Evolutionary conservation across 2,888 invertebrate species (phyloP).

Genomic region (Fragum fragum): DNA sequence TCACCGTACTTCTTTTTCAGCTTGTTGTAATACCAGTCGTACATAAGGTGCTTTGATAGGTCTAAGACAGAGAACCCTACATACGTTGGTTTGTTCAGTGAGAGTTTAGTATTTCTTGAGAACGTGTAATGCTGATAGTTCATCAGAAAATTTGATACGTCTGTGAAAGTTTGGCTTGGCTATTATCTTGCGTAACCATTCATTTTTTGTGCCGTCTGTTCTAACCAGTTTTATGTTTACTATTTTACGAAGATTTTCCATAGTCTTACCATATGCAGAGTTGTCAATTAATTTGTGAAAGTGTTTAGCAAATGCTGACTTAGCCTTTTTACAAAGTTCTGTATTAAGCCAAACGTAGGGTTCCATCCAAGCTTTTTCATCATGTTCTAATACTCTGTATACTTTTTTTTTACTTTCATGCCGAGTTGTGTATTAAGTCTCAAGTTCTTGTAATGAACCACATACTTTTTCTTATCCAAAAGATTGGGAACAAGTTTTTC

Average conservation of each 20-base stretch:
- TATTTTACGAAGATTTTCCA: slow-evolving; percentile 49
- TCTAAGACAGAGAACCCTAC: too few relatives aligned
- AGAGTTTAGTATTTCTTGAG: too few relatives aligned
- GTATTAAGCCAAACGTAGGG: slow-evolving; percentile 83
- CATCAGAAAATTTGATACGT: slow-evolving; percentile 46
- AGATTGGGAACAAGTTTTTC: slow-evolving; percentile 67
- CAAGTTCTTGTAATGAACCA: slow-evolving; percentile 84
- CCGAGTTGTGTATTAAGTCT: slow-evolving; percentile 76
- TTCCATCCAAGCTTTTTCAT: slow-evolving; percentile 81
- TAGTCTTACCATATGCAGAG: slow-evolving; percentile 55
- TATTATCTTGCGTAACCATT: slow-evolving; percentile 22
- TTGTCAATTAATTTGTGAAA: slow-evolving; percentile 79
- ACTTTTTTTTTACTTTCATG: slow-evolving; percentile 73
- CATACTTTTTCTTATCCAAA: slow-evolving; percentile 72
- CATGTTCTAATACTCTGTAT: slow-evolving; percentile 80
- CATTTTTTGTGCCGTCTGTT: slow-evolving; percentile 35
- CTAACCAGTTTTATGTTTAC: slow-evolving; percentile 37
- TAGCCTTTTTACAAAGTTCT: slow-evolving; percentile 73
- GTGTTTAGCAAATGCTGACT: slow-evolving; percentile 82
- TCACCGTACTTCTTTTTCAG: too few relatives aligned
- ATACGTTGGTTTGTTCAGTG: too few relatives aligned
- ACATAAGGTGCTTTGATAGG: too few relatives aligned
- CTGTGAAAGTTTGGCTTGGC: slow-evolving; percentile 34
- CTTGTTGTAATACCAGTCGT: too few relatives aligned
- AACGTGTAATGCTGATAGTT: too few relatives aligned